phyloP scores from a whole-genome alignment of 2,888 invertebrate genomes.

The Leptopilina myrica region DNA sequence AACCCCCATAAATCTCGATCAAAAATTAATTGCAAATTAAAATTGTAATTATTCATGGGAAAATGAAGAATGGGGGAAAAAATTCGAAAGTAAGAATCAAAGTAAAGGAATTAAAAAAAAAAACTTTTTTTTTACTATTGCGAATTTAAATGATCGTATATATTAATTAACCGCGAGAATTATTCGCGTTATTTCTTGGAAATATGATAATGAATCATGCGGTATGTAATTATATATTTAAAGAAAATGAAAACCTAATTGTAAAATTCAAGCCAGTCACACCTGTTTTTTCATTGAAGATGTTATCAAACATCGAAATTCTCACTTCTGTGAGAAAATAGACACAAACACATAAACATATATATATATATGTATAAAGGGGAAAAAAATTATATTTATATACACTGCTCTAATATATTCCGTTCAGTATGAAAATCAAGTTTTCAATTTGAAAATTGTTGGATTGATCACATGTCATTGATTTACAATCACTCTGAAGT shows the following conservation, averaged over 20 bases:
- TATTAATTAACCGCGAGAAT: too few relatives aligned
- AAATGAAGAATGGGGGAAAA: too few relatives aligned
- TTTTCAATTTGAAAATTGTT: slow-evolving; percentile 6
- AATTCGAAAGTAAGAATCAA: too few relatives aligned
- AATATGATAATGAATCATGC: not conserved
- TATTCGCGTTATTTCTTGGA: not conserved
- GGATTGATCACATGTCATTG: slow-evolving; percentile 8
- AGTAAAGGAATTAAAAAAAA: too few relatives aligned
- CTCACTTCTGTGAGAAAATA: not conserved
- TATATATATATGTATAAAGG: not conserved
- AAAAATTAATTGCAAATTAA: too few relatives aligned
- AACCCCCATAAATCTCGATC: too few relatives aligned
- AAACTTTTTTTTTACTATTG: too few relatives aligned
- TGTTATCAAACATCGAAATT: not conserved
- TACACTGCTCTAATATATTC: too few relatives aligned
- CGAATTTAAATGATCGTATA: too few relatives aligned
- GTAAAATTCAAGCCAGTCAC: not conserved
- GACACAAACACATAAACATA: not conserved
- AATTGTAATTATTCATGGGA: too few relatives aligned
- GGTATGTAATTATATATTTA: too few relatives aligned
- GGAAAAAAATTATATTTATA: too few relatives aligned
- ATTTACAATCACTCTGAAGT: slow-evolving; percentile 1
- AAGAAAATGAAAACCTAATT: not conserved
- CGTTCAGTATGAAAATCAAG: not conserved
- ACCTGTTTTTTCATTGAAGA: not conserved